phyloP scores from a whole-genome alignment of 2,113 vertebrate genomes.

The Dascyllus trimaculatus region DNA sequence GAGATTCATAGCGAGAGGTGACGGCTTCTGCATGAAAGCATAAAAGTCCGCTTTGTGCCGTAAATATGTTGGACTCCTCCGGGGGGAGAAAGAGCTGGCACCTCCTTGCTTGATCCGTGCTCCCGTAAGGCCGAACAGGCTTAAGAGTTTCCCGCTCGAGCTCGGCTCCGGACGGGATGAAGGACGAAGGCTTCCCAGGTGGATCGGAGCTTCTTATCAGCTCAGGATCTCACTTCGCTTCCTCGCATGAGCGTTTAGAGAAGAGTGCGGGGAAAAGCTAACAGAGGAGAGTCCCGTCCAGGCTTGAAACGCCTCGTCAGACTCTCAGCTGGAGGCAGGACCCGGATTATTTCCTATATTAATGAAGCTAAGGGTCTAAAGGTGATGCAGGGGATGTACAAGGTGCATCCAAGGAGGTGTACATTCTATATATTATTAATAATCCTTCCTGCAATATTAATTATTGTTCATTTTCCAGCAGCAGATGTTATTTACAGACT shows the following conservation, averaged over 20 bases:
- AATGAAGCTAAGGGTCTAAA: conserved; percentile 29
- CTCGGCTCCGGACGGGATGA: conserved; percentile 36
- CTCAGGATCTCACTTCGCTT: conserved; percentile 33
- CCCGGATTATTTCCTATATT: conserved; percentile 26
- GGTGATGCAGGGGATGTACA: not conserved
- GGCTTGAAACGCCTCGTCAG: conserved; percentile 43
- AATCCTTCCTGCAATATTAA: conserved; percentile 40
- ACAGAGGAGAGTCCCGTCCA: conserved; percentile 1
- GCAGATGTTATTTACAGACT: conserved; percentile 21
- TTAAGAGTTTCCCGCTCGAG: conserved; percentile 30
- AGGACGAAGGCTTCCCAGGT: conserved; percentile 32
- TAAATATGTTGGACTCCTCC: not conserved
- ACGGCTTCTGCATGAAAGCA: not conserved
- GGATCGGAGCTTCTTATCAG: conserved; percentile 46
- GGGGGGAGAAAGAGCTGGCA: not conserved
- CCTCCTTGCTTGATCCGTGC: conserved; percentile 18
- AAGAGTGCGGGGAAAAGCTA: not conserved
- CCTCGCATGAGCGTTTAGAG: conserved; percentile 23
- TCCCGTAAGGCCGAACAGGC: conserved; percentile 14
- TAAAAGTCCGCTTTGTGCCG: not conserved
- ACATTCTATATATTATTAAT: conserved; percentile 41
- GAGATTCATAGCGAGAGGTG: conserved; percentile 9
- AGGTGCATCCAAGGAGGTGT: conserved; percentile 40
- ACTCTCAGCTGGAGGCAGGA: conserved; percentile 17
- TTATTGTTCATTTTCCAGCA: conserved; percentile 14